Evolutionary conservation across 1,140 invertebrate species (phyloP).

Genomic region (Drosophila dunni): DNA sequence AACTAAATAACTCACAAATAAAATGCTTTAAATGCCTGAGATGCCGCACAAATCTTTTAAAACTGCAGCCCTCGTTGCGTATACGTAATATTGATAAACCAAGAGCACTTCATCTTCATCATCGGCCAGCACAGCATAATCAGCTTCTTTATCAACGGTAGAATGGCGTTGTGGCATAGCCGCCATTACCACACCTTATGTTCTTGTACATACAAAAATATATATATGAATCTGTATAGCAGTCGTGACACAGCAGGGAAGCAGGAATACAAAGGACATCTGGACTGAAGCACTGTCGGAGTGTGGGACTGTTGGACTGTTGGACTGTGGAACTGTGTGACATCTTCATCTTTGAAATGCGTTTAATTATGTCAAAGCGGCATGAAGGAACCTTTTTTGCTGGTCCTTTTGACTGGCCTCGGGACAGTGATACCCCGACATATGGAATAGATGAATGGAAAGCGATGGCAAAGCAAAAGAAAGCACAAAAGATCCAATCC

Average conservation of each 20-base stretch:
- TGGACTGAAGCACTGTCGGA: no score
- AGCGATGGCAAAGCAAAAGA: conserved; percentile 3
- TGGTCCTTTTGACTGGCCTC: conserved; percentile 14
- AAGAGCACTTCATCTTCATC: conserved; percentile 74
- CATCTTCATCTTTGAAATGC: conserved; percentile 82
- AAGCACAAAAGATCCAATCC: background rate
- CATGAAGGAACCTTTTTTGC: conserved; percentile 35
- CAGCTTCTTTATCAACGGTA: conserved; percentile 68
- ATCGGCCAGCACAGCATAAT: conserved; percentile 66
- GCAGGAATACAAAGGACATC: conserved; percentile 2
- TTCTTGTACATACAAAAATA: conserved; percentile 28
- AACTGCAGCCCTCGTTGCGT: conserved; percentile 48
- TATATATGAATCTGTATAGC: conserved; percentile 2
- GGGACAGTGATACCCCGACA: conserved; percentile 25
- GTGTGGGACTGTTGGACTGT: no score
- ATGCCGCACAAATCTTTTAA: conserved; percentile 77
- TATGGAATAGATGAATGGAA: conserved; percentile 15
- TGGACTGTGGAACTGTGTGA: conserved; percentile 7
- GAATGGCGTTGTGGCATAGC: conserved; percentile 18
- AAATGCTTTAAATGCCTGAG: conserved; percentile 57
- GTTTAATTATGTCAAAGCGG: conserved; percentile 81
- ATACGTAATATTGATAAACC: conserved; percentile 72
- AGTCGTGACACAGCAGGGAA: conserved; percentile 46
- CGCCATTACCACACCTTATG: conserved; percentile 54
- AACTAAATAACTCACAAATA: conserved; percentile 71